Evolutionary conservation across 2,797 vertebrate genomes (phyloP), one percentile per base, ranked within the genome.

Genomic region (Cercopithecus hamlyni): DNA sequence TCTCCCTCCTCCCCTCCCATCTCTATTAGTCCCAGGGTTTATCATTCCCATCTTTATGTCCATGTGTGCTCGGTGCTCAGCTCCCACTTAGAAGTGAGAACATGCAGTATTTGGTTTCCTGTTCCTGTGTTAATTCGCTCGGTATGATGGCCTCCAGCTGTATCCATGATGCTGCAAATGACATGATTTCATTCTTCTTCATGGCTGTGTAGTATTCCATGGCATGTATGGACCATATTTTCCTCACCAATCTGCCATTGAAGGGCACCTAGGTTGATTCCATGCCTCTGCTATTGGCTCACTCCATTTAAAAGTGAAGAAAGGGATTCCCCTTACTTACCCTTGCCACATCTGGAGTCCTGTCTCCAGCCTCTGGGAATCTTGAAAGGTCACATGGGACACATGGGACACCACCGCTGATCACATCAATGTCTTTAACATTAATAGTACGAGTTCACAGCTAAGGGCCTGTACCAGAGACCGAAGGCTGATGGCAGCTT

Each of bases 381-480:
- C 70, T 7, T 13, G 4, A 1, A 81, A 4, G 84, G 88, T 90
- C 93, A 39, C 58, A 22, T 0, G 84, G 83, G 50, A 52, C 93
- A 41, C 58, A 22, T 0, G 84, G 93, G 73, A 55, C 84, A 81
- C 58, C 95, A 55, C 96, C 57, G 80, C 73, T 85, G 79, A 77
- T 81, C 67, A 90, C 89, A 81, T n/a, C 94, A 90, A 58, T n/a
- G 26, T 92, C 97, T 96, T 90, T 20, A 64, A 20, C 93, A 96
- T 97, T 88, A 97, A 95, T 70, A 88, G 67, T 79, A 84, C 84
- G 97, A 97, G 95, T 95, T 96, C 64, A 67, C 39, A 77, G 96
- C 97, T 80, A 61, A 72, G 95, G 84, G 61, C 50, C 94, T 96
- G 94, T 96, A 94, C 96, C 58, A 55, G 75, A 89, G 61, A 0